A percentile compares a stretch with the other conserved stretches of the same genome.
phyloP scores from a whole-genome alignment of 2,888 invertebrate genomes.

The Acholoe squamosa region DNA sequence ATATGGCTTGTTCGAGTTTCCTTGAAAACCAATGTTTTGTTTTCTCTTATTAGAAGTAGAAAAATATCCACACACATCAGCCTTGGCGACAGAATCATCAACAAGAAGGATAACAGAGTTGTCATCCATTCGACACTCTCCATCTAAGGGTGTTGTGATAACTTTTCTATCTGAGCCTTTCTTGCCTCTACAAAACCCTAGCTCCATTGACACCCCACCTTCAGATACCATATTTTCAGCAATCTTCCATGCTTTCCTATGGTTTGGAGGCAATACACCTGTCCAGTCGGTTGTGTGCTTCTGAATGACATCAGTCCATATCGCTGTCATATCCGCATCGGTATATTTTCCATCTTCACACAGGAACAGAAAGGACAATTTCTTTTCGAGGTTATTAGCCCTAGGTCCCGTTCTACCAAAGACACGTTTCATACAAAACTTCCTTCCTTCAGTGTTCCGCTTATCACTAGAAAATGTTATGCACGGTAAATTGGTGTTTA shows the following conservation, averaged over 20 bases:
- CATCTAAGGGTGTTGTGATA: not conserved
- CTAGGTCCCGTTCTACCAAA: not conserved
- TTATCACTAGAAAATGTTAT: not conserved
- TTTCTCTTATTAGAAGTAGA: not conserved
- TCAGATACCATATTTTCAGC: not conserved
- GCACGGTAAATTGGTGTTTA: not conserved
- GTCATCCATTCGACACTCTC: not conserved
- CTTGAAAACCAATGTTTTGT: not conserved
- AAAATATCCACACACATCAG: not conserved
- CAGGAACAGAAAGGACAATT: not conserved
- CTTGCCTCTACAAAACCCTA: not conserved
- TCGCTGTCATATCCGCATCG: not conserved
- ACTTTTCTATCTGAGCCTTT: not conserved
- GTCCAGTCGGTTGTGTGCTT: not conserved
- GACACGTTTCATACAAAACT: not conserved
- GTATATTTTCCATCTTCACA: not conserved
- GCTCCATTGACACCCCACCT: not conserved
- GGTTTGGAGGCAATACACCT: not conserved
- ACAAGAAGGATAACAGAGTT: not conserved
- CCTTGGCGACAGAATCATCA: not conserved
- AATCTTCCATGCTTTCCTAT: not conserved
- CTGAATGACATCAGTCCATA: constrained; percentile 27
- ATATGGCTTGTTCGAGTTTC: not conserved
- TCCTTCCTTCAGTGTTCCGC: not conserved
- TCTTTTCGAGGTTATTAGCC: not conserved